Conservation (phyloP, 2,797 vertebrate genomes). For the Premnoplex brunnescens region DNA sequence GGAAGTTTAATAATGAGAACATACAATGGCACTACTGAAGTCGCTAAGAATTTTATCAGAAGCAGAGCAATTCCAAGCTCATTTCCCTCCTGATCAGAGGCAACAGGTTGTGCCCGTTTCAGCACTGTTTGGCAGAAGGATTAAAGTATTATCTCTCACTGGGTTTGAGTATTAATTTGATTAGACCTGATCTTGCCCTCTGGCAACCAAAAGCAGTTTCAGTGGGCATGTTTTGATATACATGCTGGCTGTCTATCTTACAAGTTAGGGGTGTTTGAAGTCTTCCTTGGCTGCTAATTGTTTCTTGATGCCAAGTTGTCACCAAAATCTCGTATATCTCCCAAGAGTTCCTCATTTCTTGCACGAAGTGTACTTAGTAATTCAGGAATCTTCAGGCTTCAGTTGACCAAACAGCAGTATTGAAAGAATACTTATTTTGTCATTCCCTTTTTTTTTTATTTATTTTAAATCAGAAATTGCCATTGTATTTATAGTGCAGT, state of each 20-base stretch:
- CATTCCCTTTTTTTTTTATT: not conserved
- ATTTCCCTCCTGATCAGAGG: not conserved
- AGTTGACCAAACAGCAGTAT: not conserved
- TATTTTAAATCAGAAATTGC: not conserved
- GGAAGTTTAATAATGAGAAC: not conserved
- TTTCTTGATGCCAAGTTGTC: not conserved
- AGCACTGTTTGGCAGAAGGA: not conserved
- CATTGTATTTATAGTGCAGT: not conserved
- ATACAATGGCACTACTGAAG: accelerated
- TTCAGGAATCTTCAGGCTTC: not conserved
- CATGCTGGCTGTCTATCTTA: not conserved
- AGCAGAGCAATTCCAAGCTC: not conserved
- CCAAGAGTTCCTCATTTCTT: not conserved
- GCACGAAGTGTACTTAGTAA: not conserved
- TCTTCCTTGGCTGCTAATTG: not conserved
- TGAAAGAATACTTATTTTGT: not conserved
- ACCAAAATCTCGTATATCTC: not conserved
- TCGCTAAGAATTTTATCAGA: not conserved
- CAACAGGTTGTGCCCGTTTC: not conserved
- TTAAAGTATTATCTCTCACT: not conserved
- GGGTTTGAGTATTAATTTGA: not conserved
- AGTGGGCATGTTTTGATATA: not conserved
- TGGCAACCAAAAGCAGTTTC: not conserved
- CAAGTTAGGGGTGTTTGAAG: not conserved
- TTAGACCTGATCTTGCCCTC: not conserved